Evolutionary conservation across 2,888 invertebrate species (phyloP).

Genomic region (Sisyra terminalis): DNA sequence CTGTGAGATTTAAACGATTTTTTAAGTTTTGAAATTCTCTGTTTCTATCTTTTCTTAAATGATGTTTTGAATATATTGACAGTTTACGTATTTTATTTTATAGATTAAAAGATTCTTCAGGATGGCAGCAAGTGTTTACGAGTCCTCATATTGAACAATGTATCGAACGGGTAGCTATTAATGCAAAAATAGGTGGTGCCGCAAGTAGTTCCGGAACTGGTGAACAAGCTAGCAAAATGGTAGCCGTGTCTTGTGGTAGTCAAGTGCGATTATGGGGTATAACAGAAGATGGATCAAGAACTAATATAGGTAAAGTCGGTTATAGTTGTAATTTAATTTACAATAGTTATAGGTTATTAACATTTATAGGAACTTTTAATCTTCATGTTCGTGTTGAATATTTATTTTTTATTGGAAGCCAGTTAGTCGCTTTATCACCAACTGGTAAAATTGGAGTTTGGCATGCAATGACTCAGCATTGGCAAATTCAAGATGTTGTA

Average conservation of each 20-base stretch:
- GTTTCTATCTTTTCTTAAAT: conserved; percentile 8
- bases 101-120: conserved; percentile 85
- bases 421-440: conserved; percentile 87
- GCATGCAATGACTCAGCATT: conserved; percentile 98
- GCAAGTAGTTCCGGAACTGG: conserved; percentile 28
- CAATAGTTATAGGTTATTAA: too few species aligned
- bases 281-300: conserved; percentile 54
- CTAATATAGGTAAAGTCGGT: conserved; percentile 60
- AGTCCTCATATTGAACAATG: conserved; percentile 79
- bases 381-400: conserved; percentile 86
- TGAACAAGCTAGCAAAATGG: conserved; percentile 54
- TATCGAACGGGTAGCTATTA: conserved; percentile 85
- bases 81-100: conserved; percentile 8
- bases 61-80: conserved; percentile 1
- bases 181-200: conserved; percentile 39
- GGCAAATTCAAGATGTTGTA: conserved; percentile 94
- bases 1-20: conserved; percentile 7
- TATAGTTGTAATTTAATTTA: too few species aligned
- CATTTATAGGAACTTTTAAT: conserved; percentile 64
- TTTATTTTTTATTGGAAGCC: conserved; percentile 93
- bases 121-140: conserved; percentile 91
- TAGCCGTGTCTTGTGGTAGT: conserved; percentile 64
- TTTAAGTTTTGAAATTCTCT: conserved; percentile 9
- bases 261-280: conserved; percentile 67
- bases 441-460: conserved; percentile 95